A percentile compares a stretch with the other conserved stretches of the same genome.
These are phyloP conservation scores for Orcinus orca DNA, from an alignment of 2,113 vertebrate species.

Conservation along the genomic window DNA sequence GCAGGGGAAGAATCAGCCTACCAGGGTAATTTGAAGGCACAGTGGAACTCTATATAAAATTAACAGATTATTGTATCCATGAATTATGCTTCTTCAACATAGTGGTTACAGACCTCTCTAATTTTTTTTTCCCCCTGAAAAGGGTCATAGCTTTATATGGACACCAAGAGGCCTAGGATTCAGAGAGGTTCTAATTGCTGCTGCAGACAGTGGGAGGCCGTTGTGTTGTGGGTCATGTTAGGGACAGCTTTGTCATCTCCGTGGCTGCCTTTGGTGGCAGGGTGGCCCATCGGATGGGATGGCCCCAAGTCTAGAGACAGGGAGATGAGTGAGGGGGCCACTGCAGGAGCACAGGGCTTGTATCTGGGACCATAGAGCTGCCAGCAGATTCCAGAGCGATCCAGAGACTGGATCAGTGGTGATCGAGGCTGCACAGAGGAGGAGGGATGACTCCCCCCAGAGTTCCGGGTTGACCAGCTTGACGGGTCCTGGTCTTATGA, in stretches of 20 bases:
- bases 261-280: neutral
- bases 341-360: accelerated
- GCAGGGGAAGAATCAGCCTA: neutral
- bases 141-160: accelerated
- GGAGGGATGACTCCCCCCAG: accelerated
- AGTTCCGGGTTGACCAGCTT: neutral
- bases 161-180: too few species aligned
- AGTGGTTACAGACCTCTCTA: accelerated
- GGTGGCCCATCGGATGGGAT: too few species aligned
- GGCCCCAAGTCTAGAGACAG: neutral
- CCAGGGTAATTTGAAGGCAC: neutral
- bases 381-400: neutral
- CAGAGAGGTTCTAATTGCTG: neutral
- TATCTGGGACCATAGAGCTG: accelerated
- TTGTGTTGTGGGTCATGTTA: accelerated
- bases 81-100: accelerated
- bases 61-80: accelerated
- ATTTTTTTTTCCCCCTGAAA: too few species aligned
- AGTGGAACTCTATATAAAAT: neutral
- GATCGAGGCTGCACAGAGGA: accelerated
- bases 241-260: too few species aligned
- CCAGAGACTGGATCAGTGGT: accelerated
- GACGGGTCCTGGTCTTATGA: accelerated
- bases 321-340: too few species aligned
- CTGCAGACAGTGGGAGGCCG: neutral